phyloP scores from a whole-genome alignment of 2,888 invertebrate species.

The Ichneumoninae sp. region DNA sequence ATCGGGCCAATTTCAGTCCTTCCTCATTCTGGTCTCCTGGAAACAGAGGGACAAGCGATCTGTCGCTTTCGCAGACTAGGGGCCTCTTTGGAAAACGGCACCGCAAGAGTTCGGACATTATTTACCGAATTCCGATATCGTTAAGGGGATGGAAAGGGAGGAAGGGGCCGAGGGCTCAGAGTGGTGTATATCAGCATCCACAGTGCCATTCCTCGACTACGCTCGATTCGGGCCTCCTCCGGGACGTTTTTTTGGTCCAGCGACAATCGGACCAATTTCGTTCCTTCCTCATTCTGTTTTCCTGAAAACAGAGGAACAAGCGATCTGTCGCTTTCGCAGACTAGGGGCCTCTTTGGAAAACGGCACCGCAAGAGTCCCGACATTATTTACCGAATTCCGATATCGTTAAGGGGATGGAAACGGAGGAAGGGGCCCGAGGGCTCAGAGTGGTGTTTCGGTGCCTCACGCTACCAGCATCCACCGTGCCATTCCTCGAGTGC shows the following conservation, averaged over 20 bases:
- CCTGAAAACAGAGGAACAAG: too few relatives aligned
- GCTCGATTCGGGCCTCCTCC: too few relatives aligned
- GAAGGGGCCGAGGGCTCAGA: not conserved
- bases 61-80: not conserved
- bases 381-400: conserved; percentile 49
- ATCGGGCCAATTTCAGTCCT: not conserved
- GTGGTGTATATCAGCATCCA: too few relatives aligned
- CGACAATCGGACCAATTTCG: conserved; percentile 15
- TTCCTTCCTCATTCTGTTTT: not conserved
- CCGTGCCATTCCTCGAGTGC: too few relatives aligned
- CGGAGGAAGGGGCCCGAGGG: not conserved
- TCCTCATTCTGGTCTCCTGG: too few relatives aligned
- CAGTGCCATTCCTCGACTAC: too few relatives aligned
- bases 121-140: conserved; percentile 49
- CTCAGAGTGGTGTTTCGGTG: too few relatives aligned
- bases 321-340: too few relatives aligned
- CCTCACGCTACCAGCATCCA: too few relatives aligned
- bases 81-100: not conserved
- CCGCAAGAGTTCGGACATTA: conserved; percentile 30
- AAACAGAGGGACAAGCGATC: too few relatives aligned
- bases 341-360: not conserved
- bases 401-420: conserved; percentile 30
- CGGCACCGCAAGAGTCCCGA: conserved; percentile 11
- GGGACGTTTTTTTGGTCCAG: not conserved
- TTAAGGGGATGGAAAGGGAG: conserved; percentile 15